Conservation (phyloP, 2,888 invertebrate genomes). For the Crossocerus cetratus region DNA sequence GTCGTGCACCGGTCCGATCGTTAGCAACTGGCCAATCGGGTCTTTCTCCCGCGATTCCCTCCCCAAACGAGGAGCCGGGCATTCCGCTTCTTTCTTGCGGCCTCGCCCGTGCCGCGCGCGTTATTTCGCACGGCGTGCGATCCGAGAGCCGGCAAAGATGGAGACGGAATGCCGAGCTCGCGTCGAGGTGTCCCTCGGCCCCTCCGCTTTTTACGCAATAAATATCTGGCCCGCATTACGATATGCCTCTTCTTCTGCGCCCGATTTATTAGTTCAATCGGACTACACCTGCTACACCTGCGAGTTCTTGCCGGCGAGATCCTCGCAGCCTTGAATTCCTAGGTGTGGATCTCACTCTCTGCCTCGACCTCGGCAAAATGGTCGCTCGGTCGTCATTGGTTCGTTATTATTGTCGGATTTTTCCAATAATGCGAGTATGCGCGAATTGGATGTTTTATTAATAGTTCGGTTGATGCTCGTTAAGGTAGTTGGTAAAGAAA, state of each 20-base stretch:
- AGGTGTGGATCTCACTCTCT: background rate
- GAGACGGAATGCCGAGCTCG: constrained; percentile 66
- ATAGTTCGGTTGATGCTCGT: too few relatives aligned
- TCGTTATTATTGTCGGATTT: too few relatives aligned
- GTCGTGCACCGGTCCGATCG: constrained; percentile 73
- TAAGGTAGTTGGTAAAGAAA: too few relatives aligned
- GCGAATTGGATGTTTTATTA: too few relatives aligned
- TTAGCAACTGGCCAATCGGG: constrained; percentile 24
- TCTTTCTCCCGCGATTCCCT: constrained; percentile 1
- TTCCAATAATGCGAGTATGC: too few relatives aligned
- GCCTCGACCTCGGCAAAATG: too few relatives aligned
- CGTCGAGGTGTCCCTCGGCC: constrained; percentile 63
- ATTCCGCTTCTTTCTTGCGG: constrained; percentile 70
- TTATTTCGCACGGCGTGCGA: constrained; percentile 69
- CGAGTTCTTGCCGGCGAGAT: constrained; percentile 1
- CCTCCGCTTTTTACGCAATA: constrained; percentile 69
- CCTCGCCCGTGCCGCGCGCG: constrained; percentile 50
- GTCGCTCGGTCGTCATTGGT: too few relatives aligned
- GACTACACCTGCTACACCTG: constrained; percentile 38
- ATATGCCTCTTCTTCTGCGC: constrained; percentile 63
- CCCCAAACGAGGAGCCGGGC: constrained; percentile 31
- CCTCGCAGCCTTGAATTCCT: background rate
- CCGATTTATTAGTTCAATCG: constrained; percentile 66
- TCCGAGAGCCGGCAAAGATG: constrained; percentile 54
- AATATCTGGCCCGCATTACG: constrained; percentile 69